A percentile compares a stretch with the other conserved stretches of the same genome.
These are phyloP conservation scores for Drosophila kikkawai DNA, from an alignment of 1,140 invertebrate genomes.

Conservation along the genomic window DNA sequence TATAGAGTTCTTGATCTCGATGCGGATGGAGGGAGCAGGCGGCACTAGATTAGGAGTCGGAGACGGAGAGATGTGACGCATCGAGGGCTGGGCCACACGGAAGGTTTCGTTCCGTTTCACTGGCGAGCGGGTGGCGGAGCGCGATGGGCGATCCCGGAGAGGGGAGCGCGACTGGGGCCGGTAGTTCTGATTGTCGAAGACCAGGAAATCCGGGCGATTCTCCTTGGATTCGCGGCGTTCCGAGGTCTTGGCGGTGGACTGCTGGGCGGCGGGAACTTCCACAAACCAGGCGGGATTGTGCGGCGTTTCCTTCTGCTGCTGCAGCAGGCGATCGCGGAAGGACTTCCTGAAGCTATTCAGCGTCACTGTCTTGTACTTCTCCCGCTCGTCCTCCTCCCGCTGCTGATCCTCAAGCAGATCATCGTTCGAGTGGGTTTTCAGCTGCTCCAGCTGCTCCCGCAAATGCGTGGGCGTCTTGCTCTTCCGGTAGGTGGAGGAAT, in stretches of 20 bases:
- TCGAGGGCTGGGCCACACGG: slow-evolving; percentile 58
- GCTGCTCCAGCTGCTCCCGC: slow-evolving; percentile 73
- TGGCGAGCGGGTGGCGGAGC: slow-evolving; percentile 73
- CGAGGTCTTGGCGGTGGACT: background rate
- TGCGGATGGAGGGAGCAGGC: slow-evolving; percentile 67
- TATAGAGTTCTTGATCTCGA: slow-evolving; percentile 84
- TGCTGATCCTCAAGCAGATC: slow-evolving; percentile 63
- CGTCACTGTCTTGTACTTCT: slow-evolving; percentile 81
- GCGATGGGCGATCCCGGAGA: slow-evolving; percentile 64
- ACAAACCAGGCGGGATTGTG: slow-evolving; percentile 84
- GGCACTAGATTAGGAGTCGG: slow-evolving; percentile 16
- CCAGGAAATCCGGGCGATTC: slow-evolving; percentile 76
- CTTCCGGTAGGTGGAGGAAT: slow-evolving; percentile 78
- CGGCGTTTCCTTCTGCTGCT: slow-evolving; percentile 72
- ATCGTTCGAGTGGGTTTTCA: slow-evolving; percentile 72
- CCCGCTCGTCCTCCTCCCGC: slow-evolving; percentile 65
- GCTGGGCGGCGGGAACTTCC: slow-evolving; percentile 64
- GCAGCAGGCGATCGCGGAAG: slow-evolving; percentile 77
- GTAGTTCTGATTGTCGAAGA: slow-evolving; percentile 83
- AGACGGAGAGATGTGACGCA: slow-evolving; percentile 55
- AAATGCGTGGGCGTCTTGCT: slow-evolving; percentile 71
- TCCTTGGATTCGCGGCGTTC: slow-evolving; percentile 58
- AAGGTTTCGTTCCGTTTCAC: slow-evolving; percentile 84
- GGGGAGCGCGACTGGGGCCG: slow-evolving; percentile 78
- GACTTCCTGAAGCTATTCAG: slow-evolving; percentile 83